Evolutionary conservation across 2,113 vertebrate genomes (phyloP), one percentile per base, ranked within the genome.

Genomic region (Acanthochromis polyacanthus): DNA sequence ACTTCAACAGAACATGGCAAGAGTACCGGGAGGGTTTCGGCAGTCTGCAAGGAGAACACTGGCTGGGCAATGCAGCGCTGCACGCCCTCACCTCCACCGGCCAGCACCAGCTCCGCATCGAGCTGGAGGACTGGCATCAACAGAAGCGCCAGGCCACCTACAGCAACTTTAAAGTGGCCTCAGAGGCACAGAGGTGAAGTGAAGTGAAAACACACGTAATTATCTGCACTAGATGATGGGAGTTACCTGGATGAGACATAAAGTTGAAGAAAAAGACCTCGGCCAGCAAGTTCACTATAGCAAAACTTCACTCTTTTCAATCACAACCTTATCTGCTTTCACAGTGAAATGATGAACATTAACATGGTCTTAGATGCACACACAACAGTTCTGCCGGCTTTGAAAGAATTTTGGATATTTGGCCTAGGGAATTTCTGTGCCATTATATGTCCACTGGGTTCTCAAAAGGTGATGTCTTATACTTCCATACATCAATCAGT

Each of bases 21-120:
- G 95, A 96, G 79, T 96, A 95, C 83, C 85, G 83, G 16, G 93
- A 95, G 14, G 96, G 96, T 57, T 96, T 96, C 75, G 95, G 95
- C 19, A 89, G 87, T 71, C 88, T 86, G 0, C 94, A 93, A 77
- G 93, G 92, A 61, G 95, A 96, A 36, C 93, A 94, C 69, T 96
- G 96, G 95, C 82, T 96, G 80, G 95, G 95, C 14, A 96, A 95
- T 10, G 89, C 93, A 15, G 90, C 85, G 0, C 83, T 95, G 51
- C 78, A 93, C 14, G 78, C 83, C n/a, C 90, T 96, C 25, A 95
- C 94, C 5, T 74, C 87, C 17, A 68, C 72, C 0, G 93, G 93
- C 6, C 94, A 95, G 65, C 93, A 95, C 69, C 89, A 86, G 30
- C 93, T 95, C 3, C 93, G 91, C 25, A 78, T 95, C 1, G 94